Base-by-base conservation (phyloP, 2,113 vertebrate species). In the Kryptolebias marmoratus region DNA sequence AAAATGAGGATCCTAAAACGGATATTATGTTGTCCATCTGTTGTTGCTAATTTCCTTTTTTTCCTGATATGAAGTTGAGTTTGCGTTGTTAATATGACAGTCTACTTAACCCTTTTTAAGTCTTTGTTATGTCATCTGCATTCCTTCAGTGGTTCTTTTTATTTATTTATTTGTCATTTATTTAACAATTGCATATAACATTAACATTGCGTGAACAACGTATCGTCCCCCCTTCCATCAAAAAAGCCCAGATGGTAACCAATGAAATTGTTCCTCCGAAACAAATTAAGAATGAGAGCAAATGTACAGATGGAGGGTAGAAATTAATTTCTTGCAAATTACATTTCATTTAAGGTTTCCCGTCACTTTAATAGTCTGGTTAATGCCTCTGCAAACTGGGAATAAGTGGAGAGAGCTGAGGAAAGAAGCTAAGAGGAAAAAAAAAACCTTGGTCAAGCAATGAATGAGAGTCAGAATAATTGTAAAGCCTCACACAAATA, bases 281-380 rank as follows among this genome's bases (percentile, higher is more conserved):
- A 88, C 90, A 91, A 92, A 94, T 92, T 89, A 91, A 78, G 88
- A 86, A 83, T 71, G 86, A 89, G 87, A 90, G 87, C 87, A 90
- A 91, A 89, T 49, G 86, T 90, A 89, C 91, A 93, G 91, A 93
- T 92, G 93, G 92, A 88, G 85, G 85, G 80, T 78, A 82, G 81
- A 86, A 93, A 93, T 94, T 91, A 93, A 93, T 92, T 93, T 91
- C 67, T 71, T 75, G 84, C 82, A 93, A 94, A 93, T 92, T 93
- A 89, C 88, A 91, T 93, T 92, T 94, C 88, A 84, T 90, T 91
- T 94, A 92, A 90, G 91, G 90, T 92, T 93, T 91, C 88, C 85
- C 77, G 73, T 81, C 84, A 64, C 83, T 90, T 93, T 90, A 91
- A 91, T 90, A 89, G 88, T 82, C 80, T 77, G 79, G 77, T 91